phyloP scores from a whole-genome alignment of 2,888 invertebrate genomes.

The Nomada hirtipes region DNA sequence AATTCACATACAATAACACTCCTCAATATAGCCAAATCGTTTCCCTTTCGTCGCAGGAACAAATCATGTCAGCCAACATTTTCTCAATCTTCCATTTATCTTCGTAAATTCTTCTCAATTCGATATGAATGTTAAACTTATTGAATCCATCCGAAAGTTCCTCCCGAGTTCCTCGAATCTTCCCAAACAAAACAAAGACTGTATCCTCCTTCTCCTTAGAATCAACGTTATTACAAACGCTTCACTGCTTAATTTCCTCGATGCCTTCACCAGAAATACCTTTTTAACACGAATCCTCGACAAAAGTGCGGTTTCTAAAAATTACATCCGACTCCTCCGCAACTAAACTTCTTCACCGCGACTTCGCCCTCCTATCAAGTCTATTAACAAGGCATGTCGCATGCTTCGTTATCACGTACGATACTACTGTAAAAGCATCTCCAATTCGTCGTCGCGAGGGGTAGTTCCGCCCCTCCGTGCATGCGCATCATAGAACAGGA shows the following conservation, averaged over 20 bases:
- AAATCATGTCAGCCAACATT: background rate
- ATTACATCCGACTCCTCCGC: background rate
- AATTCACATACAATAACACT: background rate
- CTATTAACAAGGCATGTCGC: constrained; percentile 58
- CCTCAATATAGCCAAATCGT: constrained; percentile 1
- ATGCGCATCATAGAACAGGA: constrained; percentile 60
- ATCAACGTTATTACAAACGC: background rate
- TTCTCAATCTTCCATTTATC: background rate
- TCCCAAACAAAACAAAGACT: background rate
- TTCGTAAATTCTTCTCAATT: background rate
- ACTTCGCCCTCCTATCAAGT: constrained; percentile 20
- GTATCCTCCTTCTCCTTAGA: background rate
- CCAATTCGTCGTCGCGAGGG: constrained; percentile 54
- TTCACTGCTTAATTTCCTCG: background rate
- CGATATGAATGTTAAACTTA: background rate
- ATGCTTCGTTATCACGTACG: constrained; percentile 52
- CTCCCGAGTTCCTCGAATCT: background rate
- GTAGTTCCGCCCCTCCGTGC: constrained; percentile 63
- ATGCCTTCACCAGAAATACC: background rate
- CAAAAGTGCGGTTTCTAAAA: background rate
- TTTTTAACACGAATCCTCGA: background rate
- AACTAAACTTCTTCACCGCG: constrained; percentile 3
- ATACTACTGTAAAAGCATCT: constrained; percentile 20
- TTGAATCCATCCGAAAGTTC: background rate
- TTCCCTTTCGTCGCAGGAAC: background rate